phyloP scores from a whole-genome alignment of 2,113 vertebrate genomes.

The Rallus limicola region DNA sequence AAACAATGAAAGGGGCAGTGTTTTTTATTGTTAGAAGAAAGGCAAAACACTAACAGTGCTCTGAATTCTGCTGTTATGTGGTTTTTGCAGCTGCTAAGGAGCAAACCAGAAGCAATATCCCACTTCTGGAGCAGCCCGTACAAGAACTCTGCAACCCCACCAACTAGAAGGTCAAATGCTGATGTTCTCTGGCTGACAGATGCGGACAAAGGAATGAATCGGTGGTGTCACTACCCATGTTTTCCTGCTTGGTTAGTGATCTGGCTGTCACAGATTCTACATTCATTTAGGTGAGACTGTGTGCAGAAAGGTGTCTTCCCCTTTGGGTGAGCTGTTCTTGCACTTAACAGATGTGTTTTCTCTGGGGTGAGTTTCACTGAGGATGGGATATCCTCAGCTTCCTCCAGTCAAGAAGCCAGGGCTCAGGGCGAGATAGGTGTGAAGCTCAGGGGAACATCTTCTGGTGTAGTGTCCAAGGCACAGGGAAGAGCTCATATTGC shows the following conservation, averaged over 20 bases:
- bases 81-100: background rate
- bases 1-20: background rate
- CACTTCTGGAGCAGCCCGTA: background rate
- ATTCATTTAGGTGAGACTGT: background rate
- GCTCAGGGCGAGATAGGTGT: background rate
- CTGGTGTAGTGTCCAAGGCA: background rate
- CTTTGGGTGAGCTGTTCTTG: background rate
- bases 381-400: background rate
- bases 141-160: background rate
- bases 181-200: background rate
- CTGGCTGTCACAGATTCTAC: background rate
- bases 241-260: background rate
- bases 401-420: background rate
- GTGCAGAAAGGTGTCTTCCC: background rate
- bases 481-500: background rate
- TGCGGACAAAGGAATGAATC: background rate
- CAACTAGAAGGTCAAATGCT: background rate
- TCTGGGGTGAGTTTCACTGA: background rate
- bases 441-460: background rate
- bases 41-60: background rate
- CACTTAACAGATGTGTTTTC: background rate
- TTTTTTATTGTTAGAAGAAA: background rate
- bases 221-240: background rate
- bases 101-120: background rate
- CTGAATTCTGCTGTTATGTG: background rate